phyloP scores from a whole-genome alignment of 1,140 invertebrate species.

The Pinna nobilis region DNA sequence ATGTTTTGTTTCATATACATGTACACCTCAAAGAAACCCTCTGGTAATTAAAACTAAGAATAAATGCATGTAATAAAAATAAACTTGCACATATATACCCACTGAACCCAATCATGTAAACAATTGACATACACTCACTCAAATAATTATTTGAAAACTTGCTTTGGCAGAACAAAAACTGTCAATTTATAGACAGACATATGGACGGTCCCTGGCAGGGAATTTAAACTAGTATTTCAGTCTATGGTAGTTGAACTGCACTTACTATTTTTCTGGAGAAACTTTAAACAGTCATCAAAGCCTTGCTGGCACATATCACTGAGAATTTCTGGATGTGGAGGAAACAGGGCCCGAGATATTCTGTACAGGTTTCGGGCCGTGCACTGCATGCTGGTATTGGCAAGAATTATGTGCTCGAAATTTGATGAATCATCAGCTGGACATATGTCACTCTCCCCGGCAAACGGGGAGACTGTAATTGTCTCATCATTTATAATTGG shows the following conservation, averaged over 20 bases:
- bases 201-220: no score
- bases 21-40: no score
- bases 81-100: no score
- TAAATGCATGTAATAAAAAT: no score
- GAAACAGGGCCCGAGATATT: conserved; percentile 93
- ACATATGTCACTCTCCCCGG: conserved; percentile 98
- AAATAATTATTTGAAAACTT: no score
- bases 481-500: conserved; percentile 95
- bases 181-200: no score
- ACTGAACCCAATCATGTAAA: no score
- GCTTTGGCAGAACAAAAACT: no score
- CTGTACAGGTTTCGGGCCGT: conserved; percentile 87
- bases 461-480: conserved; percentile 97
- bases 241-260: conserved; percentile 1
- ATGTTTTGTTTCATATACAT: no score
- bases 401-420: conserved; percentile 83
- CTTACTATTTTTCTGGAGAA: conserved; percentile 90
- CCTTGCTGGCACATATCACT: conserved; percentile 97
- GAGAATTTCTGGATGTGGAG: conserved; percentile 90
- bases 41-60: no score
- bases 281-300: conserved; percentile 96
- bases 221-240: no score
- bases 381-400: conserved; percentile 94
- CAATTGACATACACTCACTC: no score
- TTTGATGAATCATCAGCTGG: conserved; percentile 83